Evolutionary conservation across 2,113 vertebrate genomes (phyloP).

Genomic region (Sander lucioperca): DNA sequence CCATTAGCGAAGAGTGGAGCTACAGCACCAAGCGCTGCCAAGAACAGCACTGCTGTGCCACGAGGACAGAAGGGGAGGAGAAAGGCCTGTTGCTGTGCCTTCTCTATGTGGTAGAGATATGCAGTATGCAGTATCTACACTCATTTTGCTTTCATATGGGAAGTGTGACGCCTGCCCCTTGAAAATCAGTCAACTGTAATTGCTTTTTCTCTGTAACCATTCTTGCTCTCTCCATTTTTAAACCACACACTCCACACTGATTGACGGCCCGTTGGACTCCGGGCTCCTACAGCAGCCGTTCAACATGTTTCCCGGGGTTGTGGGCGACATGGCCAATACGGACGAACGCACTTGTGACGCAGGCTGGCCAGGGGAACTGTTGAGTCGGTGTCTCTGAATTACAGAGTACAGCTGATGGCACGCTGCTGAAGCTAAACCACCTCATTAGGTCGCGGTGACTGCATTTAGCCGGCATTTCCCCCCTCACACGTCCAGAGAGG

Average conservation of each 20-base stretch:
- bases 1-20: slow-evolving; percentile 70
- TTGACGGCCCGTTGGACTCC: slow-evolving; percentile 67
- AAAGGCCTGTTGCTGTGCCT: slow-evolving; percentile 25
- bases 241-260: slow-evolving; percentile 74
- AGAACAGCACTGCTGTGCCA: slow-evolving; percentile 70
- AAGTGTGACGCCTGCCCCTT: slow-evolving; percentile 44
- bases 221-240: slow-evolving; percentile 36
- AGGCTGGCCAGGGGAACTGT: slow-evolving; percentile 70
- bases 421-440: slow-evolving; percentile 75
- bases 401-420: slow-evolving; percentile 70
- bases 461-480: slow-evolving; percentile 75
- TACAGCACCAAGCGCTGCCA: slow-evolving; percentile 57
- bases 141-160: slow-evolving; percentile 50
- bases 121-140: slow-evolving; percentile 16
- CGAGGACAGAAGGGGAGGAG: slow-evolving; percentile 56
- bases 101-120: slow-evolving; percentile 17
- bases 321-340: slow-evolving; percentile 68
- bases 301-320: slow-evolving; percentile 74
- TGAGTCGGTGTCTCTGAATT: slow-evolving; percentile 76
- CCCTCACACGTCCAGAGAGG: slow-evolving; percentile 73
- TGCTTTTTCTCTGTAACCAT: slow-evolving; percentile 42
- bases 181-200: slow-evolving; percentile 45
- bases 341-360: slow-evolving; percentile 79
- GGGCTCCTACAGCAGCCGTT: slow-evolving; percentile 42
- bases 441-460: slow-evolving; percentile 80